Percentiles rank a stretch among this genome's conserved stretches.
phyloP scores from a whole-genome alignment of 2,888 invertebrate species.

The Anthrax anthrax region DNA sequence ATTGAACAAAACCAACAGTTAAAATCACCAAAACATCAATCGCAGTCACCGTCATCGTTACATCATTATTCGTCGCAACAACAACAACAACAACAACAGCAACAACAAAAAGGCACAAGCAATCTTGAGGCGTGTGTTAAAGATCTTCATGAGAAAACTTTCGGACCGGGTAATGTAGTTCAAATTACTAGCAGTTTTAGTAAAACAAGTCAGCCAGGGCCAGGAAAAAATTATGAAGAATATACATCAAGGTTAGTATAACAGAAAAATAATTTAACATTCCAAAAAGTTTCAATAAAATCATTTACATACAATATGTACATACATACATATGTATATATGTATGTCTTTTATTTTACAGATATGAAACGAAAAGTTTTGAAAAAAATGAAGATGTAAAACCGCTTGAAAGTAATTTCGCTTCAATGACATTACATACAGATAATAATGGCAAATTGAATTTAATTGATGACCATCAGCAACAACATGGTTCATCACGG shows the following conservation, averaged over 20 bases:
- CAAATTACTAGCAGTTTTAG: conserved; percentile 26
- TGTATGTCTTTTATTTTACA: conserved; percentile 8
- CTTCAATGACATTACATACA: conserved; percentile 28
- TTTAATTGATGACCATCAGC: conserved; percentile 29
- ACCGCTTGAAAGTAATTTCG: conserved; percentile 29
- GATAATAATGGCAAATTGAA: conserved; percentile 28
- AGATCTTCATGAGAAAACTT: conserved; percentile 35
- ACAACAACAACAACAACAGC: conserved; percentile 8
- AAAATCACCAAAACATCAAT: conserved; percentile 12
- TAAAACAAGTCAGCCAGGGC: conserved; percentile 16
- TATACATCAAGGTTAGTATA: conserved; percentile 49
- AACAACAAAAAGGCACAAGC: conserved; percentile 16
- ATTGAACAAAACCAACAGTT: conserved; percentile 13
- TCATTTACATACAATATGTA: no score
- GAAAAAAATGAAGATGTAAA: conserved; percentile 26
- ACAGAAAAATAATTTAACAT: no score
- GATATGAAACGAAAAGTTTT: conserved; percentile 34
- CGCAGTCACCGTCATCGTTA: conserved; percentile 13
- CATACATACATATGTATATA: no score
- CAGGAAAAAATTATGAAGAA: conserved; percentile 45
- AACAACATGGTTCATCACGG: conserved; percentile 31
- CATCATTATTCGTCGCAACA: conserved; percentile 14
- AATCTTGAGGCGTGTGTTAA: conserved; percentile 31
- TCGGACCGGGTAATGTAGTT: conserved; percentile 30
- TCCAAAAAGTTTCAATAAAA: no score